Evolutionary conservation across 2,888 invertebrate genomes (phyloP).

Genomic region (Amorpha juglandis): DNA sequence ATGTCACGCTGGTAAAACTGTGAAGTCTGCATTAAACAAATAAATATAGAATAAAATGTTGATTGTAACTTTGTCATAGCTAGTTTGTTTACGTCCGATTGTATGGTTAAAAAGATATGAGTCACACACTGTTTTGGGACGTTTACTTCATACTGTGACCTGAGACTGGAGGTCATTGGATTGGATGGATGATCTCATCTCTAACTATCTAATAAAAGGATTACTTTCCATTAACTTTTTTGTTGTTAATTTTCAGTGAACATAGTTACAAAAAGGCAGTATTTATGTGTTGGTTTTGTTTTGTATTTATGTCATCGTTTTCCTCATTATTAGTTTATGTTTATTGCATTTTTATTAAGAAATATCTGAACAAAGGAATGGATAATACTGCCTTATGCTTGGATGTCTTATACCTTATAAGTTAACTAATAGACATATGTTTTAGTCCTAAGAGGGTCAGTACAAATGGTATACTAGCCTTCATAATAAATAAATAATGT

Average conservation of each 20-base stretch:
- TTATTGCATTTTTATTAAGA: background rate
- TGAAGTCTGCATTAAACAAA: background rate
- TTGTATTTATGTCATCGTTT: background rate
- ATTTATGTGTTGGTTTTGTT: background rate
- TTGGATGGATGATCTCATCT: slow-evolving; percentile 57
- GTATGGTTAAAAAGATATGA: slow-evolving; percentile 38
- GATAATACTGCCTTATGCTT: no score
- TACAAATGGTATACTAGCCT: no score
- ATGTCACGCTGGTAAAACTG: background rate
- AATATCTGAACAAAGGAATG: background rate
- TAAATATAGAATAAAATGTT: background rate
- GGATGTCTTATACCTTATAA: no score
- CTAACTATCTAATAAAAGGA: slow-evolving; percentile 36
- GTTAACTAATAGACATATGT: no score
- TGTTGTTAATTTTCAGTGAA: background rate
- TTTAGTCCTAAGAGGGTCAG: no score
- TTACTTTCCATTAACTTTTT: slow-evolving; percentile 28
- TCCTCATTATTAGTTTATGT: background rate
- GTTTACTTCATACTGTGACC: slow-evolving; percentile 49
- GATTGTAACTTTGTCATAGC: slow-evolving; percentile 1
- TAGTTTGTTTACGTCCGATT: slow-evolving; percentile 3
- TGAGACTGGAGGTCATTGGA: slow-evolving; percentile 41
- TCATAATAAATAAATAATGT: no score
- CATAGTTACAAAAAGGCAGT: background rate
- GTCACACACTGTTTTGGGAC: slow-evolving; percentile 54